Percentiles rank a stretch among this genome's conserved stretches.
phyloP scores from a whole-genome alignment of 1,140 invertebrate species.

The Apolygus lucorum region DNA sequence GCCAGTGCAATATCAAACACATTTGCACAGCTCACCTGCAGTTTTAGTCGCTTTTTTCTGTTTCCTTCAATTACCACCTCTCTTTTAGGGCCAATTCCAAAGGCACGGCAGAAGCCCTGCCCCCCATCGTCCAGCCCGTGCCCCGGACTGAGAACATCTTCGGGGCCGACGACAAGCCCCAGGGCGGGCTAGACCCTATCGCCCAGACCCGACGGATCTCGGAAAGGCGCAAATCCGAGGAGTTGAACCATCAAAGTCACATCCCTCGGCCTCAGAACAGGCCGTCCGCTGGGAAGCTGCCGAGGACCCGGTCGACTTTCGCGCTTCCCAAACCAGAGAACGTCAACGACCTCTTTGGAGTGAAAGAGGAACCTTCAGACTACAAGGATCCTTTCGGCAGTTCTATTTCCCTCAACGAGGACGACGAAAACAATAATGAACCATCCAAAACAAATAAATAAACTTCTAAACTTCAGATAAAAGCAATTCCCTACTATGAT shows the following conservation, averaged over 20 bases:
- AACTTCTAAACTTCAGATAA: no score
- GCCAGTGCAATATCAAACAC: no score
- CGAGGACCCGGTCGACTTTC: no score
- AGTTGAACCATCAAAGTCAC: background rate
- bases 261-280: background rate
- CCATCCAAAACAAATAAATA: no score
- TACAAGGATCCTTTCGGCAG: conserved; percentile 6
- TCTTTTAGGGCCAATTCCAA: background rate
- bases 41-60: no score
- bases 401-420: background rate
- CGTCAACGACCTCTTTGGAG: conserved; percentile 19
- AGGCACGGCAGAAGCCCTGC: background rate
- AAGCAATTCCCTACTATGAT: no score
- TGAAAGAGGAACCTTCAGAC: background rate
- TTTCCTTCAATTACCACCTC: no score
- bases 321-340: conserved; percentile 13
- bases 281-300: conserved; percentile 9
- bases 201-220: background rate
- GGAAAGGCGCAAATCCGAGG: background rate
- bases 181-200: background rate
- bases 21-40: no score
- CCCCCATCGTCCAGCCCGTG: background rate
- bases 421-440: conserved; percentile 3
- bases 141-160: background rate
- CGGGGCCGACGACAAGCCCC: background rate